Evolutionary conservation across 2,888 invertebrate genomes (phyloP).

Genomic region (Ochropleura plecta): DNA sequence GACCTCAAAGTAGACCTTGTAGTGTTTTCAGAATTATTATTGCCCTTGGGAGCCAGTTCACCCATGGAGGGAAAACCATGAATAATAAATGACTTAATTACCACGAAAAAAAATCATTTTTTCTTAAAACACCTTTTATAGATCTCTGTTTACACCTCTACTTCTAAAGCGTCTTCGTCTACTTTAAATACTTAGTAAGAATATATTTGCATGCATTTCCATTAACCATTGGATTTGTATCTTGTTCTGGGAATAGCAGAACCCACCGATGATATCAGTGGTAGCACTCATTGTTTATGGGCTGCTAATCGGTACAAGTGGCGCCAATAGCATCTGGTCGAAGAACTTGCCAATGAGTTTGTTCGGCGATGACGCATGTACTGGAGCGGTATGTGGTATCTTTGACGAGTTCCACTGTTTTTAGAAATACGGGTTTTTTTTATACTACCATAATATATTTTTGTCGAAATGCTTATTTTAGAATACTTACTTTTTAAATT

Average conservation of each 20-base stretch:
- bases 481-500: neutral
- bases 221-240: slow-evolving; percentile 29
- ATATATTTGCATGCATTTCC: slow-evolving; percentile 31
- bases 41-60: neutral
- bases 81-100: slow-evolving; percentile 1
- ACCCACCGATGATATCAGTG: slow-evolving; percentile 35
- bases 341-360: slow-evolving; percentile 24
- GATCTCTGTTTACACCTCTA: neutral
- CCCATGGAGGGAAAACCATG: slow-evolving; percentile 17
- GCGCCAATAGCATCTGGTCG: slow-evolving; percentile 42
- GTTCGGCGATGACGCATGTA: slow-evolving; percentile 37
- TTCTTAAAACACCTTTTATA: neutral
- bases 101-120: neutral
- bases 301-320: slow-evolving; percentile 37
- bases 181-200: neutral
- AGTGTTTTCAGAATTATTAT: slow-evolving; percentile 9
- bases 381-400: neutral
- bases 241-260: slow-evolving; percentile 35
- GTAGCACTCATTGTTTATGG: slow-evolving; percentile 23
- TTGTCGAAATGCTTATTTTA: neutral
- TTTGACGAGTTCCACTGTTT: neutral
- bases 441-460: neutral
- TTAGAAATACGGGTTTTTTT: too few species aligned
- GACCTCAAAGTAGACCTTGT: slow-evolving; percentile 23
- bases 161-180: too few species aligned